Percentiles rank a stretch among this genome's conserved stretches.
Evolutionary conservation across 2,888 invertebrate genomes (phyloP).

Genomic region (Chironomus tentans): DNA sequence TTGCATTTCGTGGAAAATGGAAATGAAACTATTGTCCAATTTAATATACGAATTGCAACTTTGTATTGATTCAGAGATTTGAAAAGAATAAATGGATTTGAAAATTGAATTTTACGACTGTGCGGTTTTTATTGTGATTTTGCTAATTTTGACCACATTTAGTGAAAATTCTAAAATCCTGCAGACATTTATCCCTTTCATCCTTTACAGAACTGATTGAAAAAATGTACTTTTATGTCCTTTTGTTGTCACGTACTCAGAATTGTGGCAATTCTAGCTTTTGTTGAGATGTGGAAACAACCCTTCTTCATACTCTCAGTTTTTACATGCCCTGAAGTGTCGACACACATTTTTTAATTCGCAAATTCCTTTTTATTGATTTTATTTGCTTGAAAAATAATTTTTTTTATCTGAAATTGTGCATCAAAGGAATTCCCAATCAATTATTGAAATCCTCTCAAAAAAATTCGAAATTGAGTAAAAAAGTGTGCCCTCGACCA

Average conservation of each 20-base stretch:
- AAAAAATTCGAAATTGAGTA: neutral
- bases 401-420: neutral
- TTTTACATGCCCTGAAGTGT: neutral
- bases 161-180: neutral
- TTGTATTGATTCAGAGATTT: too few relatives aligned
- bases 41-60: too few relatives aligned
- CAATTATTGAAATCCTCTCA: neutral
- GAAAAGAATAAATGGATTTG: too few relatives aligned
- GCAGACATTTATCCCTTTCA: neutral
- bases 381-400: neutral
- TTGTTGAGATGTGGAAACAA: neutral
- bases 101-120: neutral
- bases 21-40: too few relatives aligned
- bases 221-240: too few relatives aligned
- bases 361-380: neutral
- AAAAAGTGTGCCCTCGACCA: too few relatives aligned
- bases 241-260: too few relatives aligned
- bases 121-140: neutral
- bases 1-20: too few relatives aligned
- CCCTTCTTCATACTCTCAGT: neutral
- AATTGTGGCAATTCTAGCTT: too few relatives aligned
- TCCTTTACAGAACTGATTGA: neutral
- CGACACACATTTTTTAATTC: neutral
- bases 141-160: neutral
- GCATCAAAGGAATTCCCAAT: neutral